phyloP scores from a whole-genome alignment of 53 echinoderm and acorn worm genomes.

The Astropecten irregularis region DNA sequence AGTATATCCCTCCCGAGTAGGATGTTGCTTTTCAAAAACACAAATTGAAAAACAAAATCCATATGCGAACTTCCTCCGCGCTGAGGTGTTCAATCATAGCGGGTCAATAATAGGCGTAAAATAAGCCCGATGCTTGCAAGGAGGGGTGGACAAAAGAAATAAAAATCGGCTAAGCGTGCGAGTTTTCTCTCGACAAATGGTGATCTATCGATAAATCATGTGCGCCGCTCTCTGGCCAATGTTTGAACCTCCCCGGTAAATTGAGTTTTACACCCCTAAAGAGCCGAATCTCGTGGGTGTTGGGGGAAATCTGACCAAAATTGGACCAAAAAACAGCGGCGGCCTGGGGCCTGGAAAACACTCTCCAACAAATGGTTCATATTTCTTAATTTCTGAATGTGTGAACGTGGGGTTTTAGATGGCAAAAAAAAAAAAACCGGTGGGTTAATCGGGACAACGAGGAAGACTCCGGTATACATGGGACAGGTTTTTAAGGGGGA shows the following conservation, averaged over 20 bases:
- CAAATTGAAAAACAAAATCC: neutral
- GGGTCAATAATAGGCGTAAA: too few species aligned
- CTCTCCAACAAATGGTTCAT: slow-evolving; percentile 23
- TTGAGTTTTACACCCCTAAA: neutral
- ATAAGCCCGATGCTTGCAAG: neutral
- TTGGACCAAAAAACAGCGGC: neutral
- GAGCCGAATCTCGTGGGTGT: neutral
- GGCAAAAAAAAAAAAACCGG: neutral
- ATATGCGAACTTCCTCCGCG: neutral
- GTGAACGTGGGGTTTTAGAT: slow-evolving; percentile 38
- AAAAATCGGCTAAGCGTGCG: neutral
- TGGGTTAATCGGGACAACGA: neutral
- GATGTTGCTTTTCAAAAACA: too few species aligned
- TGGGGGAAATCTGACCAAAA: neutral
- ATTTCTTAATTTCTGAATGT: slow-evolving; percentile 39
- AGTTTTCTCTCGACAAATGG: neutral
- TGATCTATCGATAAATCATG: slow-evolving; percentile 26
- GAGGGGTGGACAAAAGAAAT: neutral
- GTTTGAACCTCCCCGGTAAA: neutral
- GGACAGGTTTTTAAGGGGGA: too few species aligned
- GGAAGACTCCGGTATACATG: neutral
- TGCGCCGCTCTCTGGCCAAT: slow-evolving; percentile 8
- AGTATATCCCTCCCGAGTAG: too few species aligned
- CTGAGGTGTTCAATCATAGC: neutral
- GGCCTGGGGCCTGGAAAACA: neutral